Percentiles rank a stretch among this genome's conserved stretches.
Evolutionary conservation across 2,113 vertebrate species (phyloP).

Genomic region (Struthio camelus): DNA sequence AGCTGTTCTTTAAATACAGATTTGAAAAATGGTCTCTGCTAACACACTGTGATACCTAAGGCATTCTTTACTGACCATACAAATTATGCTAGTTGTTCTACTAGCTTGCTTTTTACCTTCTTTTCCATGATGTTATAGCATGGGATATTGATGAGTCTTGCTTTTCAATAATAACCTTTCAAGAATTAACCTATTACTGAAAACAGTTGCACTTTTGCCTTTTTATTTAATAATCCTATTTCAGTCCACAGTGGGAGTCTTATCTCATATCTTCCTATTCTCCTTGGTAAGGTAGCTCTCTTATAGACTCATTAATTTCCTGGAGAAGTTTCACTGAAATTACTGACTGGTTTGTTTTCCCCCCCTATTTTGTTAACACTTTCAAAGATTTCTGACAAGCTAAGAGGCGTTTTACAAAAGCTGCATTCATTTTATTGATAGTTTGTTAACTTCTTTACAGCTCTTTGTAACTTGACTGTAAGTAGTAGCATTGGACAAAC

Average conservation of each 20-base stretch:
- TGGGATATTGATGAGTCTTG: slow-evolving; percentile 15
- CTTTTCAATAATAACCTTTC: slow-evolving; percentile 32
- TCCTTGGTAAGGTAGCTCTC: not conserved
- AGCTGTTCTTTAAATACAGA: not conserved
- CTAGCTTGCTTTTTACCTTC: not conserved
- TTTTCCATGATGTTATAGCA: slow-evolving; percentile 13
- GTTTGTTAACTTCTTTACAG: not conserved
- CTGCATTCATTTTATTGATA: not conserved
- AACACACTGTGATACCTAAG: not conserved
- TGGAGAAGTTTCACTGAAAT: not conserved
- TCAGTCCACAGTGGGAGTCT: not conserved
- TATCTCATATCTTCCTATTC: not conserved
- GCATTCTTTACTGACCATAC: slow-evolving; percentile 30
- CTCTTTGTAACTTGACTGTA: not conserved
- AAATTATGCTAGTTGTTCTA: slow-evolving; percentile 30
- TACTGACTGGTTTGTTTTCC: not conserved
- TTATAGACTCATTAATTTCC: not conserved
- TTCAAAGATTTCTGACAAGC: not conserved
- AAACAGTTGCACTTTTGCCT: slow-evolving; percentile 7
- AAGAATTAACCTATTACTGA: slow-evolving; percentile 21
- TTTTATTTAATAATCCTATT: slow-evolving; percentile 41
- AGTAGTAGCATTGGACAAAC: not conserved
- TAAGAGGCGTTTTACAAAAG: not conserved
- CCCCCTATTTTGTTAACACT: not conserved
- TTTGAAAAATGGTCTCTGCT: not conserved